Evolutionary conservation across 2,113 vertebrate species (phyloP), one percentile per base, ranked within the genome.

Genomic region (Clupea harengus): DNA sequence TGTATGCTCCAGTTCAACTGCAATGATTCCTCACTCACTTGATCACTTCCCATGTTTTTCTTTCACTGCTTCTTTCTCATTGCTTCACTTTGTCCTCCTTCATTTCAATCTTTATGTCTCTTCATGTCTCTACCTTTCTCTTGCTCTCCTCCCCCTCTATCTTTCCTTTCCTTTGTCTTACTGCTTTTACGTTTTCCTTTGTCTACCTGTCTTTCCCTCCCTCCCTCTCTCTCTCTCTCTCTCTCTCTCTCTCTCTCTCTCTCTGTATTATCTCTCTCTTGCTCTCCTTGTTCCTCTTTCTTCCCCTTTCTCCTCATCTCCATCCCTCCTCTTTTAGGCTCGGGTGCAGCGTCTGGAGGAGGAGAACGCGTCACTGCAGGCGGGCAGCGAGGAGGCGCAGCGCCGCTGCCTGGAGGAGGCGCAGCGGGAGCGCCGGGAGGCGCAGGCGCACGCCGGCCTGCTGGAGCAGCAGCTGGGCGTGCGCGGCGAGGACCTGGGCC

Each of bases 381-480:
- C 88, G 81, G 88, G 72, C 32, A 78, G 72, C 72, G 72, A 91
- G 20, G 89, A 91, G 20, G 89, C 89, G 25, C 95, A 97, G 81
- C 96, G 92, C 45, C 90, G 90, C 50, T 84, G 75, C 0, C 86
- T 96, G 60, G 94, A 95, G 89, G 91, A 83, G 25, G 91, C 89
- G 52, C 93, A 95, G 0, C 89, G 93, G 83, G 94, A 94, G 85
- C 93, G 92, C 45, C 82, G 92, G 64, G 94, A 93, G 52, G 95
- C 96, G 82, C 95, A 88, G 44, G 91, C 96, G 10, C 95, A 92
- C 88, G 88, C 91, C 3, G 94, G 93, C 88, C 90, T 3, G 0
- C 91, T 97, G 25, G 95, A 95, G 0, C 95, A 97, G 91, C 94
- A 96, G 54, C 95, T 99, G 60, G 95, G 97, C 90, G 94, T 93